Base-by-base conservation (phyloP, 2,797 vertebrate species). In the Sebastes minor region DNA sequence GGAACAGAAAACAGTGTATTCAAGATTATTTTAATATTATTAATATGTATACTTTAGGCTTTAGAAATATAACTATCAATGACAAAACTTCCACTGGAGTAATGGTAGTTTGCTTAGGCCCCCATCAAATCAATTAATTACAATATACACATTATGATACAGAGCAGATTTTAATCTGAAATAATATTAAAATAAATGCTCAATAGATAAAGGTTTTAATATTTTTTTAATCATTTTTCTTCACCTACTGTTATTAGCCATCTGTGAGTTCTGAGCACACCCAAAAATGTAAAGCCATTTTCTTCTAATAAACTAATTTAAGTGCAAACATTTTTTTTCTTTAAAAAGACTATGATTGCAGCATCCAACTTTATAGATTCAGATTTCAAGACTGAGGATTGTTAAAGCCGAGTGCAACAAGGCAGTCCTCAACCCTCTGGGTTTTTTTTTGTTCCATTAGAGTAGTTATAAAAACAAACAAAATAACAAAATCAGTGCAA, bases 131-230 rank as follows among this genome's bases (percentile, higher is more conserved):
- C 95, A 96, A 95, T 96, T 94, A 96, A 96, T 97, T 96, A 97
- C 97, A 98, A 95, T 96, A 96, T 96, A 97, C 95, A 97, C 92
- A 94, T 83, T 96, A 97, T 95, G 91, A 96, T 97, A 98, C 97
- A 98, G 95, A 97, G 96, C 92, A 88, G 90, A 96, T 95, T 96
- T 96, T 86, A 94, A 96, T 95, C 95, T 96, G 95, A 97, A 97
- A 97, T 96, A 96, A 97, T 97, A 97, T 96, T 97, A 97, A 98
- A 98, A 98, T 97, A 97, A 97, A 97, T 94, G 97, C 96, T 97
- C 95, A 96, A 97, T 97, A 97, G 96, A 96, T 97, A 97, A 97
- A 96, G 95, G 94, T 94, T 95, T 94, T 93, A 95, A 92, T 91
- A 78, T 27, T 92, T 88, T 91, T 82, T 38, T 14, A 38, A 94